Evolutionary conservation across 2,113 vertebrate genomes (phyloP), one percentile per base, ranked within the genome.

Genomic region (Ondatra zibethicus): DNA sequence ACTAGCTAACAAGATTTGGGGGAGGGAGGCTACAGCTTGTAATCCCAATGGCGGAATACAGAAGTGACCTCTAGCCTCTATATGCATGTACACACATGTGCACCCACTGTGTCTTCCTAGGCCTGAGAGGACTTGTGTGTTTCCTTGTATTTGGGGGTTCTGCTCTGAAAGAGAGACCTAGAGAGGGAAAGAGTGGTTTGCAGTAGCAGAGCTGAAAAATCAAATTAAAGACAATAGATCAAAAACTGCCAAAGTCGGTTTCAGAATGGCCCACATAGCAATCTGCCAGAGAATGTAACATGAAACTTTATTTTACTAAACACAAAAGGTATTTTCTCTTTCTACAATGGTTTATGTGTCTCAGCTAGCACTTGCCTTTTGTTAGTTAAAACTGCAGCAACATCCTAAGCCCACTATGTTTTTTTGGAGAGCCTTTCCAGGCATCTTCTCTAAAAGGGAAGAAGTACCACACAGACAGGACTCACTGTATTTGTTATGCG

Each of bases 351-450:
- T 45, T 90, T 91, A 92, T 27, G 45, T 13, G 11, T 78, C 63
- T 42, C 42, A 82, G 47, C 47, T 86, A 39, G 58, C 11, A 70
- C 16, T 82, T 95, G n/a, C 23, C 63, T 94, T 80, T 92, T 70
- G 61, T 50, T 68, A 85, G 75, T 85, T 81, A 78, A 89, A 92
- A 92, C 29, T 75, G 17, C 52, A 65, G 80, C 19, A 87, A 39
- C 9, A 80, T 61, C 36, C 33, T 89, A 68, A 93, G 68, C 10
- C 61, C 19, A 89, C 13, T 75, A 42, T 87, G 16, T 19, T 47
- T 93, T 93, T 68, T 58, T 55, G 39, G 76, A 65, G 19, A 39
- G 70, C 10, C 75, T 82, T 89, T 97, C 93, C 19, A 94, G 52
- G 78, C 25, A n/a, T 84, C 65, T 91, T 92, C 58, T 90, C n/a